Base-by-base conservation (phyloP, 1,140 invertebrate genomes). In the Streblospio benedicti region DNA sequence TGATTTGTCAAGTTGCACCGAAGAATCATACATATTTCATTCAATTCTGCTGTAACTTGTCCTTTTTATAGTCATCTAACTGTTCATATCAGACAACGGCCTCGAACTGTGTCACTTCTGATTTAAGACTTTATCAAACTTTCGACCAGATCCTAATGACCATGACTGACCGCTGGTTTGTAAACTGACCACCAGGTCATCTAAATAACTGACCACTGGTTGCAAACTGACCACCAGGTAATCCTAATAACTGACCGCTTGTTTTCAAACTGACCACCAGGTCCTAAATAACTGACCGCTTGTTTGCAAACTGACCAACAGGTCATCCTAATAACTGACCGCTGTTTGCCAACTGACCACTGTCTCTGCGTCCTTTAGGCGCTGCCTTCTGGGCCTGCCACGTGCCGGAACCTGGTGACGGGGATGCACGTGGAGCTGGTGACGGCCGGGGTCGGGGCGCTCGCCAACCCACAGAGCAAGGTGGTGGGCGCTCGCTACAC, bases 391-490 rank as follows among this genome's bases (percentile, higher is more conserved):
- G 23, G 30, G 33, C 18, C 23, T 25, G 63, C 60, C 25, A 56
- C 67, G 0, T 82, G 80, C 67, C 72, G 71, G 52, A 74, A 69
- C 45, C 72, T 81, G 49, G 67, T 75, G 25, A 76, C 79, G 59
- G 80, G 78, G 45, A 69, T 84, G 61, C 73, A 77, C 58, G 74
- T 83, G 32, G 72, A 78, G 69, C 71, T 83, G 12, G 55, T 79
- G 3, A 79, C 72, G 67, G 73, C 80, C 12, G 73, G 76, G 45
- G 74, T 81, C 16, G 82, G 82, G 20, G 65, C 76, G 14, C 64
- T 78, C 2, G 69, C 67, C 16, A 72, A 76, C 59, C 79, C 80
- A 18, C 80, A 80, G 51, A 61, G 73, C 6, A 81, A 81, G 66
- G 79, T 83, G 25, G 69, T 72, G 64, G 84, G 76, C 66, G 83